phyloP scores from a whole-genome alignment of 1,140 invertebrate genomes.

The Oscheius sp. region DNA sequence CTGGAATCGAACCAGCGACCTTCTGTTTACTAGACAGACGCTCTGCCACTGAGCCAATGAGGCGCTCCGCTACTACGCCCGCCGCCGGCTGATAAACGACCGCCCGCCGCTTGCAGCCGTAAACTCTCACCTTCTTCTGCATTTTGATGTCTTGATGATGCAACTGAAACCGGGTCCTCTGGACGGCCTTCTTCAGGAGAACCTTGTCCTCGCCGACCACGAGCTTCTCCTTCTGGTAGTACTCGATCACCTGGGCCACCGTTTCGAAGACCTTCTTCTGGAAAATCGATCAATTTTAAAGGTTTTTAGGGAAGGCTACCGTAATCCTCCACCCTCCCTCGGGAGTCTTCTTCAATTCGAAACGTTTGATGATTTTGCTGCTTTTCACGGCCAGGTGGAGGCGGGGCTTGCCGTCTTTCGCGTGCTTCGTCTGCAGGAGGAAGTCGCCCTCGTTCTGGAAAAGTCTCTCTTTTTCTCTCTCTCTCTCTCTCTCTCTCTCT shows the following conservation, averaged over 20 bases:
- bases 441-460: slow-evolving; percentile 40
- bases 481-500: too few relatives aligned
- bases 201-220: slow-evolving; percentile 28
- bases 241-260: slow-evolving; percentile 13
- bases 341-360: background rate
- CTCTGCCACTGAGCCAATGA: slow-evolving; percentile 50
- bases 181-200: slow-evolving; percentile 35
- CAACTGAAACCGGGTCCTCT: slow-evolving; percentile 42
- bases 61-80: too few relatives aligned
- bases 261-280: slow-evolving; percentile 14
- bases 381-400: too few relatives aligned
- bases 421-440: slow-evolving; percentile 12
- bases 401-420: slow-evolving; percentile 1
- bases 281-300: background rate
- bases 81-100: too few relatives aligned
- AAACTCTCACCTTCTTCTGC: slow-evolving; percentile 39
- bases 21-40: slow-evolving; percentile 55
- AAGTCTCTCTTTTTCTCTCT: too few relatives aligned
- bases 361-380: slow-evolving; percentile 1
- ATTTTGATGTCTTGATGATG: slow-evolving; percentile 45
- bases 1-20: slow-evolving; percentile 55
- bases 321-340: background rate
- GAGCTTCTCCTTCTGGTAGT: background rate
- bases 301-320: background rate
- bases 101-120: background rate